phyloP scores from a whole-genome alignment of 2,888 invertebrate genomes.

The Melanostoma scalare region DNA sequence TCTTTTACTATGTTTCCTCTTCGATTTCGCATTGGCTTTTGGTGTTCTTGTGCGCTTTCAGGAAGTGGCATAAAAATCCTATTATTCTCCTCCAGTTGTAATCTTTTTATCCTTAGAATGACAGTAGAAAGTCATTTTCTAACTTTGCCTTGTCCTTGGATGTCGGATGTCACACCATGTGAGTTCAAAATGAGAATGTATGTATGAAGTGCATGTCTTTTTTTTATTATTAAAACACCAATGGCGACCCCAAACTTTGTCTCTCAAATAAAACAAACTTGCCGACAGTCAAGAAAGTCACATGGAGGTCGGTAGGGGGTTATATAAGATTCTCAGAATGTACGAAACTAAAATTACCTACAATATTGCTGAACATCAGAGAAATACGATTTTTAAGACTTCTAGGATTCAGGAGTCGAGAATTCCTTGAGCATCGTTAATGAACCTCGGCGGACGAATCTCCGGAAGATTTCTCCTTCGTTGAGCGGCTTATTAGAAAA shows the following conservation, averaged over 20 bases:
- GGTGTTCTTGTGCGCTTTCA: conserved; percentile 31
- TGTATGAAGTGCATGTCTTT: conserved; percentile 30
- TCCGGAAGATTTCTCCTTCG: too few species aligned
- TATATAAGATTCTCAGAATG: too few species aligned
- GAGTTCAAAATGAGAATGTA: conserved; percentile 19
- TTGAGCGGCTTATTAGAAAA: too few species aligned
- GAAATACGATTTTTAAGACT: too few species aligned
- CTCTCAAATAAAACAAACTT: neutral
- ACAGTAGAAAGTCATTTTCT: conserved; percentile 74
- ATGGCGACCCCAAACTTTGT: conserved; percentile 52
- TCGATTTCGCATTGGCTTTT: conserved; percentile 58
- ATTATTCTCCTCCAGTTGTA: conserved; percentile 74
- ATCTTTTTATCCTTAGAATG: conserved; percentile 75
- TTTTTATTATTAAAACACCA: conserved; percentile 56
- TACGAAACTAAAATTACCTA: too few species aligned
- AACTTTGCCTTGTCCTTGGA: conserved; percentile 30
- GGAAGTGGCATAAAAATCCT: conserved; percentile 74
- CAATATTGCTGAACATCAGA: too few species aligned
- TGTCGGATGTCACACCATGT: conserved; percentile 25
- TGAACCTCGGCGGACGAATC: too few species aligned
- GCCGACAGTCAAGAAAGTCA: too few species aligned
- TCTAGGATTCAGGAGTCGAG: too few species aligned
- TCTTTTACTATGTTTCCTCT: conserved; percentile 48
- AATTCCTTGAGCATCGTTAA: too few species aligned
- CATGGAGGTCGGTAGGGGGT: too few species aligned